Conservation (phyloP, 2,888 invertebrate genomes). For the Eretmocerus hayati region DNA sequence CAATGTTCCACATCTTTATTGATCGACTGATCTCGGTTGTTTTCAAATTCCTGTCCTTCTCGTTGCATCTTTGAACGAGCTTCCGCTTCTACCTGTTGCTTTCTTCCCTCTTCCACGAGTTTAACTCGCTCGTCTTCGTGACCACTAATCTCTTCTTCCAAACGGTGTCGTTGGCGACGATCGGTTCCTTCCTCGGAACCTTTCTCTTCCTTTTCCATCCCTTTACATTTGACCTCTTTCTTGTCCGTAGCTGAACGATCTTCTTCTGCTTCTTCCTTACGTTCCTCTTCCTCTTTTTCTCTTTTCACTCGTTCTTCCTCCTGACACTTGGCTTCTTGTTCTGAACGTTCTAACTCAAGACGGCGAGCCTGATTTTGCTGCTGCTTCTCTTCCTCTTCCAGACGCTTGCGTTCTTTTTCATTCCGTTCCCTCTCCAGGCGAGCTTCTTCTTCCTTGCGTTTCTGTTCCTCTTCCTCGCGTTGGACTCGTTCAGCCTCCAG, state of each 20-base stretch:
- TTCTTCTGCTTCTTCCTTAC: background rate
- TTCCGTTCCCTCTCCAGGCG: background rate
- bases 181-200: background rate
- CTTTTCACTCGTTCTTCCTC: background rate
- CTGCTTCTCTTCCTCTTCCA: slow-evolving; percentile 20
- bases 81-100: background rate
- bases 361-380: background rate
- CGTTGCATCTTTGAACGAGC: no score
- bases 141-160: background rate
- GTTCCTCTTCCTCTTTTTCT: background rate
- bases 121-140: background rate
- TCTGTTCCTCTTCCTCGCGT: slow-evolving; percentile 16
- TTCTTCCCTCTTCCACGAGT: background rate
- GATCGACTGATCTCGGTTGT: no score
- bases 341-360: background rate
- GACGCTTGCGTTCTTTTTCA: slow-evolving; percentile 2
- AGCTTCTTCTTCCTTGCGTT: slow-evolving; percentile 21
- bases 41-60: no score
- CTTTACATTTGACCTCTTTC: background rate
- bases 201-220: background rate
- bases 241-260: slow-evolving; percentile 3
- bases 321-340: no score
- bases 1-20: no score
- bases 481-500: background rate
- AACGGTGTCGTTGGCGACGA: no score